A percentile compares a stretch with the other conserved stretches of the same genome.
Evolutionary conservation across 1,140 invertebrate genomes (phyloP).

Genomic region (Triops longicaudatus): DNA sequence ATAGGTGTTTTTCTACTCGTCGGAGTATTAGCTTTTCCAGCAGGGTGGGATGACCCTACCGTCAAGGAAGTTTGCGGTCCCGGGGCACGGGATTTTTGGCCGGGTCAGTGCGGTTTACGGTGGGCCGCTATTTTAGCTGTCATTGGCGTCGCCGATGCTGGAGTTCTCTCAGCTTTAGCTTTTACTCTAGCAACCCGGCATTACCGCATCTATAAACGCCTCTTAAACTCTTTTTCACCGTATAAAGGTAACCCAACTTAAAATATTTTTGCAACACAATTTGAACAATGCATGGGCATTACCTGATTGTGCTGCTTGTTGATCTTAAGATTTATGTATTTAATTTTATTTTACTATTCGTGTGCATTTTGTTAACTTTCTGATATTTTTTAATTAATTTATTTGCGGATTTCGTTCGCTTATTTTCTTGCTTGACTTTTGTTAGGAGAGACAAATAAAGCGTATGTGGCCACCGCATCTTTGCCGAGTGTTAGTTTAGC

Average conservation of each 20-base stretch:
- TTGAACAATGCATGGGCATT: no score
- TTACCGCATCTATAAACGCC: constrained; percentile 30
- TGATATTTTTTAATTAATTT: neutral
- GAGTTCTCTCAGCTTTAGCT: constrained; percentile 78
- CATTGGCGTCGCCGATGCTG: constrained; percentile 81
- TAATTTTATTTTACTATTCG: neutral
- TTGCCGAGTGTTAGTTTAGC: neutral
- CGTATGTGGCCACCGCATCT: neutral
- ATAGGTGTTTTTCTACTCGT: constrained; percentile 72
- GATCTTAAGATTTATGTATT: neutral
- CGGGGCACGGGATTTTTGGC: constrained; percentile 60
- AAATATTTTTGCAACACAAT: no score
- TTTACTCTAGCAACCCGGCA: constrained; percentile 87
- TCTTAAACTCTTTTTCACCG: constrained; percentile 13
- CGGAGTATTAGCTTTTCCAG: constrained; percentile 81
- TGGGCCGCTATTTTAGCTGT: constrained; percentile 93
- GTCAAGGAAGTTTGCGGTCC: constrained; percentile 80
- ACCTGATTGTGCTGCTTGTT: no score
- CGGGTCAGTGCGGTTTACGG: constrained; percentile 74
- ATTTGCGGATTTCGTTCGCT: no score
- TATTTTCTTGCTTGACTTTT: neutral
- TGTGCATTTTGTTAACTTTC: neutral
- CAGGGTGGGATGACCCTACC: constrained; percentile 76
- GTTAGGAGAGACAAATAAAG: neutral
- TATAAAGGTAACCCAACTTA: neutral